phyloP scores from a whole-genome alignment of 2,888 invertebrate genomes.

The Ectropis crepuscularia region DNA sequence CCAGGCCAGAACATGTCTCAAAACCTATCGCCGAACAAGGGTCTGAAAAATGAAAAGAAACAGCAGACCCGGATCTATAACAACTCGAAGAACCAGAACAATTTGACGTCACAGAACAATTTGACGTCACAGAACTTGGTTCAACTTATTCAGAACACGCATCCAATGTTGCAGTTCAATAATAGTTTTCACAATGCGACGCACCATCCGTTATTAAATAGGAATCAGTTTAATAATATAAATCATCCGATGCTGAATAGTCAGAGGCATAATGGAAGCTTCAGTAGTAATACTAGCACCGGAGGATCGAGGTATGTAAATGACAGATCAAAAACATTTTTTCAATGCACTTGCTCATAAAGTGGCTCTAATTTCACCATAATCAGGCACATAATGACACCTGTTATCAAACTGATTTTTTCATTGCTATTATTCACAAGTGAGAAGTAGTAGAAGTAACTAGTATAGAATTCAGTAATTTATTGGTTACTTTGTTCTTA shows the following conservation, averaged over 20 bases:
- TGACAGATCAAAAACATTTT: background rate
- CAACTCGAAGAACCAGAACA: constrained; percentile 56
- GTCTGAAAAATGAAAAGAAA: constrained; percentile 52
- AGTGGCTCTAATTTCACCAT: too few relatives aligned
- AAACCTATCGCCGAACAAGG: constrained; percentile 55
- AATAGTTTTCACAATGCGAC: constrained; percentile 75
- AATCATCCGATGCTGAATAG: constrained; percentile 57
- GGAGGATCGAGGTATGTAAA: constrained; percentile 46
- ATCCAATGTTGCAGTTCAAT: constrained; percentile 74
- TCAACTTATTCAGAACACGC: constrained; percentile 75
- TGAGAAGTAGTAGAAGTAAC: too few relatives aligned
- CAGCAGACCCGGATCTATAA: constrained; percentile 68
- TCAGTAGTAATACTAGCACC: constrained; percentile 45
- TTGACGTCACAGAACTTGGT: constrained; percentile 71
- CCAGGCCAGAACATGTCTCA: constrained; percentile 49
- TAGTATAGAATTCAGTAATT: too few relatives aligned
- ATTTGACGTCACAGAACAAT: constrained; percentile 64
- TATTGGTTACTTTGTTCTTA: too few relatives aligned
- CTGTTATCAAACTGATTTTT: too few relatives aligned
- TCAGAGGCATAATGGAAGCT: constrained; percentile 64
- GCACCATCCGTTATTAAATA: constrained; percentile 75
- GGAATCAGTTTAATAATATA: constrained; percentile 55
- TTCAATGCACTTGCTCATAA: too few relatives aligned
- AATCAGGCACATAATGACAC: too few relatives aligned
- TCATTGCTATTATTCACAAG: too few relatives aligned